phyloP scores from a whole-genome alignment of 2,797 vertebrate species.

The Spinibarbus caldwelli region DNA sequence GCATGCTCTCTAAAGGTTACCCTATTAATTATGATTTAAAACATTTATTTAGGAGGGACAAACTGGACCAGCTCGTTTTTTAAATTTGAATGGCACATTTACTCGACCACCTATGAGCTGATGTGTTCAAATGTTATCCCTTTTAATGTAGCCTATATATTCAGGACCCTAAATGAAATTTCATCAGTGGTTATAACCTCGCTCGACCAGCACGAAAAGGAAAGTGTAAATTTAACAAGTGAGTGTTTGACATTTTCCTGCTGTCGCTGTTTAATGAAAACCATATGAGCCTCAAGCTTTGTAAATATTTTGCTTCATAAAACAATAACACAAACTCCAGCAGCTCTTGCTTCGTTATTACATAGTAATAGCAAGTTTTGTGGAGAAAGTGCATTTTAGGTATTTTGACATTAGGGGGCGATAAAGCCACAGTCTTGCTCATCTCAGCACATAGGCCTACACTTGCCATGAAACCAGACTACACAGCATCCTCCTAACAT shows the following conservation, averaged over 20 bases:
- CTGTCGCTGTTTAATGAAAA: conserved; percentile 35
- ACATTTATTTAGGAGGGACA: not conserved
- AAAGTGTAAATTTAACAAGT: not conserved
- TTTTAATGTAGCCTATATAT: conserved; percentile 4
- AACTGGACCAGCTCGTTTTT: not conserved
- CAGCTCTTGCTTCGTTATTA: conserved; percentile 35
- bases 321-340: conserved; percentile 25
- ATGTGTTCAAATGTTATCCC: not conserved
- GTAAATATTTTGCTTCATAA: conserved; percentile 33
- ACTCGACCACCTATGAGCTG: not conserved
- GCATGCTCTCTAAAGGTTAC: not conserved
- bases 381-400: not conserved
- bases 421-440: conserved; percentile 7
- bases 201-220: not conserved
- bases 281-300: conserved; percentile 11
- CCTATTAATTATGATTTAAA: not conserved
- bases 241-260: conserved; percentile 11
- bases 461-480: not conserved
- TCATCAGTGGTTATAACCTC: not conserved
- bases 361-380: not conserved
- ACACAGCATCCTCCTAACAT: not conserved
- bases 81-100: not conserved
- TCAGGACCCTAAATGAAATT: not conserved
- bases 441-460: not conserved
- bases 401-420: conserved; percentile 12